These are phyloP conservation scores for Anser brachyrhynchus DNA, from an alignment of 2,113 vertebrate species.

Conservation along the genomic window DNA sequence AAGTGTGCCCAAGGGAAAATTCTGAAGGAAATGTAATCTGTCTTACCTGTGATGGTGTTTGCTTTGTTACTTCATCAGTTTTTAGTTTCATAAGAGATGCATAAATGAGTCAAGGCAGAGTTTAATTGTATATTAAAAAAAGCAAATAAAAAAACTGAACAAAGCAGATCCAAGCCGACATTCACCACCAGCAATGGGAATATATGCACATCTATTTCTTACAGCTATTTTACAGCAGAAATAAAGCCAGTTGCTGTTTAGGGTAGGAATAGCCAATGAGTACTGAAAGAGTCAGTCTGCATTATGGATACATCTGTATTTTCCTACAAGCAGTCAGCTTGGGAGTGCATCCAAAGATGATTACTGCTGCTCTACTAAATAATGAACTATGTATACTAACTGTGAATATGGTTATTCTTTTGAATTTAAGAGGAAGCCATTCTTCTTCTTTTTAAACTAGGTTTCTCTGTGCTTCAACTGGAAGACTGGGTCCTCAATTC, in stretches of 20 bases:
- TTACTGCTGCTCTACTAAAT: neutral
- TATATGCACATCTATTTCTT: neutral
- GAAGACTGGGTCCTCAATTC: neutral
- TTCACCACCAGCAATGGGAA: neutral
- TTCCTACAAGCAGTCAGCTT: neutral
- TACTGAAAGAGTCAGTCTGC: neutral
- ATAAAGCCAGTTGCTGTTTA: neutral
- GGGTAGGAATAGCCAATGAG: neutral
- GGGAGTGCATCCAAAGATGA: neutral
- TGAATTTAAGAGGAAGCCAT: neutral
- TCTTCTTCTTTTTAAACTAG: neutral
- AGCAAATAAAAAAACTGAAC: neutral
- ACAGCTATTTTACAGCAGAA: neutral
- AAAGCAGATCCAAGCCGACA: neutral
- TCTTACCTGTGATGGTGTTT: neutral
- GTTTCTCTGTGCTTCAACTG: neutral
- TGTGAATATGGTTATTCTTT: neutral
- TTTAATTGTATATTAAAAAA: neutral
- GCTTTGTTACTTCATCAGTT: neutral
- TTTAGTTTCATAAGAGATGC: neutral
- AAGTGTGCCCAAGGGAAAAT: neutral
- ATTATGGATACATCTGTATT: neutral
- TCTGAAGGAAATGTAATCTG: neutral
- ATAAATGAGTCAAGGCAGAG: neutral
- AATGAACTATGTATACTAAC: neutral